phyloP scores from a whole-genome alignment of 2,113 vertebrate species.

The Lynx canadensis region DNA sequence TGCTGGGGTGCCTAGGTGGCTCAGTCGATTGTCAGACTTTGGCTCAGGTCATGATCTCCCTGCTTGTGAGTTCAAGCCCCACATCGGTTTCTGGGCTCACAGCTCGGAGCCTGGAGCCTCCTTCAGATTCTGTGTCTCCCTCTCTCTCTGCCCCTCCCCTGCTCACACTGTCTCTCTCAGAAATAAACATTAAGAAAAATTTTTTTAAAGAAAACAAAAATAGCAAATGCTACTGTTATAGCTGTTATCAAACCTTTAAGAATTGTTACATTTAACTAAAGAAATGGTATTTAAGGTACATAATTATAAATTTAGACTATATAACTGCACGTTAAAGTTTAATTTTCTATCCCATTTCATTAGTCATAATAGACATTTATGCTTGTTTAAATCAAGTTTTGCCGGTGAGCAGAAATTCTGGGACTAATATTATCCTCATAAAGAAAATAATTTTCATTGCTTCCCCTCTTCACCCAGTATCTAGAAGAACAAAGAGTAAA shows the following conservation, averaged over 20 bases:
- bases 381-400: conserved; percentile 23
- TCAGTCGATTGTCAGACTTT: too few species aligned
- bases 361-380: conserved; percentile 16
- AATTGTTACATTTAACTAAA: not conserved
- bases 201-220: not conserved
- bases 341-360: not conserved
- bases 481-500: not conserved
- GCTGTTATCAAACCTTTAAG: not conserved
- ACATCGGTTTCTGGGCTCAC: too few species aligned
- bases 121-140: too few species aligned
- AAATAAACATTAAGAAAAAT: too few species aligned
- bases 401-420: conserved; percentile 25
- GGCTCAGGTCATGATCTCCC: too few species aligned
- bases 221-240: not conserved
- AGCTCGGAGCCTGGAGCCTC: too few species aligned
- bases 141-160: too few species aligned
- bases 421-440: not conserved
- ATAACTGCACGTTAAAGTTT: not conserved
- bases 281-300: not conserved
- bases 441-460: not conserved
- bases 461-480: not conserved
- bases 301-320: conserved; percentile 2
- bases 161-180: too few species aligned
- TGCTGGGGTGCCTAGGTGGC: not conserved
- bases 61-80: too few species aligned